Percentiles rank a stretch among this genome's conserved stretches.
Conservation (phyloP, 2,888 invertebrate species). For the Thera britannica region DNA sequence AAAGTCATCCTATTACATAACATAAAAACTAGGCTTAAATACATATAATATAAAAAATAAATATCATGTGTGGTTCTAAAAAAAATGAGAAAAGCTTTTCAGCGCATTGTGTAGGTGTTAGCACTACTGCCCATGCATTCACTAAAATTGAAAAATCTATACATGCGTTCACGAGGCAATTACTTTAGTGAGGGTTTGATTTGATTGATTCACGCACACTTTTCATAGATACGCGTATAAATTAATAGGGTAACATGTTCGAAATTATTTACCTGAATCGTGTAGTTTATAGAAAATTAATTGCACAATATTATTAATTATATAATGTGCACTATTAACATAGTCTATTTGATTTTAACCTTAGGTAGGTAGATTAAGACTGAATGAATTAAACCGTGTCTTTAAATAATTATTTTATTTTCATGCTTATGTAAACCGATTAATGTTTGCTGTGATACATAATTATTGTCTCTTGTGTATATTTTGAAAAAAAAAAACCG, state of each 20-base stretch:
- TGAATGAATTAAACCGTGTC: conserved; percentile 68
- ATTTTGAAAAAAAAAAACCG: too few relatives aligned
- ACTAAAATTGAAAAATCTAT: conserved; percentile 30
- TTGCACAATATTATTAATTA: conserved; percentile 69
- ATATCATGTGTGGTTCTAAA: not conserved
- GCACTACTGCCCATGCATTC: conserved; percentile 25
- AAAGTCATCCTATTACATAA: not conserved
- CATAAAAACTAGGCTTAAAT: not conserved
- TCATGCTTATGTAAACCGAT: conserved; percentile 63
- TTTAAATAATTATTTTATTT: conserved; percentile 55
- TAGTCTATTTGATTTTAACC: conserved; percentile 65
- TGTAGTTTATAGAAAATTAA: conserved; percentile 58
- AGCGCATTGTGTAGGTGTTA: conserved; percentile 21
- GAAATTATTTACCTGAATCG: conserved; percentile 54
- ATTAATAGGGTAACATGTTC: conserved; percentile 3
- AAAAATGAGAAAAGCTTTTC: conserved; percentile 15
- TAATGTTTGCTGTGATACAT: conserved; percentile 74
- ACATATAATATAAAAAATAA: conserved; percentile 4
- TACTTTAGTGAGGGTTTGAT: conserved; percentile 23
- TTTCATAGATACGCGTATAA: not conserved
- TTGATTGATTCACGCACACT: conserved; percentile 6
- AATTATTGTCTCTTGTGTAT: conserved; percentile 31
- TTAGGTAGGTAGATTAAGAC: conserved; percentile 75
- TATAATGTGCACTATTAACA: conserved; percentile 76
- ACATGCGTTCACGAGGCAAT: conserved; percentile 19